Base-by-base conservation (phyloP, 92 coral and sea anemone species). In the Galaxea fascicularis region DNA sequence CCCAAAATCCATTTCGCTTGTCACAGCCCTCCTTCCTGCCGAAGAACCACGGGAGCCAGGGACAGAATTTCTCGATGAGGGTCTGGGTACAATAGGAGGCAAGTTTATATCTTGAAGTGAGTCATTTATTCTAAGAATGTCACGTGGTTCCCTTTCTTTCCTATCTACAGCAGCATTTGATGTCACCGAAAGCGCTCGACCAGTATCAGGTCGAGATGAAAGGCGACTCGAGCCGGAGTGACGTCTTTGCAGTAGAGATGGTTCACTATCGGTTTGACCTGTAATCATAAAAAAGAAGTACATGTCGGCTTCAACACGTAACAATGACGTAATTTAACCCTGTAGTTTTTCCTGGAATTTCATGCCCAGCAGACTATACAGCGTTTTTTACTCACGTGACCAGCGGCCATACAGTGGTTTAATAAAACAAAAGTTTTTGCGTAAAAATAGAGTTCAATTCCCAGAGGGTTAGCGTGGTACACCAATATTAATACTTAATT, bases 61-160 rank as follows among this genome's bases (percentile, higher is more conserved):
- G 7, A 75, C 18, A 6, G 84, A 79, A 30, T 79, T 66, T 67
- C 84, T 14, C 24, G 76, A 79, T 7, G 22, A 21, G 21, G 75
- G 75, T 35, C 75, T 67, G 49, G 84, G 75, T 35, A 79, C 93
- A 16, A 92, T 62, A 0, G 93, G 93, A 8, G 95, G 95, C n/a
- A 94, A 76, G 57, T 62, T 54, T 46, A 94, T 45, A 31, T 89
- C 87, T 30, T 76, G 85, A 11, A 82, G 60, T 7, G 94, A 73
- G 39, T 73, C 78, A 53, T 79, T 58, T 6, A 35, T 56, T 21
- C n/a, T 44, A 10, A 29, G 46, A 8, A 14, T 8, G 51, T 47
- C 77, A 39, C 54, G 59, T 27, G 73, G 10, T 21, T 21, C 80
- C 12, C 26, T 18, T 69, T 54, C 31, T 20, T 10, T 65, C 28